Conservation (phyloP, 2,113 vertebrate species). For the Triplophysa rosa region DNA sequence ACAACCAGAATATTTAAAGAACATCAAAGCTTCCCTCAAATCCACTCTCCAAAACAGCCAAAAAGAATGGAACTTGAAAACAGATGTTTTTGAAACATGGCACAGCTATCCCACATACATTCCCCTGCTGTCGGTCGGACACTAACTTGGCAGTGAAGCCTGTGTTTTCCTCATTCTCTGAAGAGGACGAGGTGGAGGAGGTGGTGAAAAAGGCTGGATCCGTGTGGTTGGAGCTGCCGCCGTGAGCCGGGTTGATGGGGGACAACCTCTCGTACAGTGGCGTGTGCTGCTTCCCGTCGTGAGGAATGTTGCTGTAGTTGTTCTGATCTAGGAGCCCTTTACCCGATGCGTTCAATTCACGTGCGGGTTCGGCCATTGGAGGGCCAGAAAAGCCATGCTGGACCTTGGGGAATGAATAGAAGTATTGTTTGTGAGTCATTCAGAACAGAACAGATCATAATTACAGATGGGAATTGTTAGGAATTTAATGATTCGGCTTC, state of each 20-base stretch:
- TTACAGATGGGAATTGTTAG: too few relatives aligned
- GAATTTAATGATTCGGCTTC: too few relatives aligned
- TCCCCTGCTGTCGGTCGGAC: neutral
- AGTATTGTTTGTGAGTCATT: neutral
- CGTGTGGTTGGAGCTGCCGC: slow-evolving; percentile 81
- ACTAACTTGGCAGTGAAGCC: slow-evolving; percentile 87
- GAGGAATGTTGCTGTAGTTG: slow-evolving; percentile 91
- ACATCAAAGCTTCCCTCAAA: neutral
- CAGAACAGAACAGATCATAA: too few relatives aligned
- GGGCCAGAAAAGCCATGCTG: slow-evolving; percentile 78
- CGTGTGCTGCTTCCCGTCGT: slow-evolving; percentile 89
- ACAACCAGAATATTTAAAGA: neutral
- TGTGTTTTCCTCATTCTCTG: slow-evolving; percentile 85
- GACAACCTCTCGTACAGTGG: slow-evolving; percentile 92
- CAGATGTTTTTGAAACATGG: neutral
- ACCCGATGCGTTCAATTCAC: slow-evolving; percentile 72
- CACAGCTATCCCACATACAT: neutral
- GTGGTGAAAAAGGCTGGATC: slow-evolving; percentile 82
- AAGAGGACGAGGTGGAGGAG: slow-evolving; percentile 85
- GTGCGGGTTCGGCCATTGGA: slow-evolving; percentile 73
- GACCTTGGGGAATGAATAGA: slow-evolving; percentile 46
- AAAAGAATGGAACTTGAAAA: neutral
- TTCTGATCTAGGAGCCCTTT: slow-evolving; percentile 84
- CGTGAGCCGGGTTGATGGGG: slow-evolving; percentile 80
- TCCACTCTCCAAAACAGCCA: neutral